phyloP scores from a whole-genome alignment of 1,140 invertebrate species.

The Drosophila obscura region DNA sequence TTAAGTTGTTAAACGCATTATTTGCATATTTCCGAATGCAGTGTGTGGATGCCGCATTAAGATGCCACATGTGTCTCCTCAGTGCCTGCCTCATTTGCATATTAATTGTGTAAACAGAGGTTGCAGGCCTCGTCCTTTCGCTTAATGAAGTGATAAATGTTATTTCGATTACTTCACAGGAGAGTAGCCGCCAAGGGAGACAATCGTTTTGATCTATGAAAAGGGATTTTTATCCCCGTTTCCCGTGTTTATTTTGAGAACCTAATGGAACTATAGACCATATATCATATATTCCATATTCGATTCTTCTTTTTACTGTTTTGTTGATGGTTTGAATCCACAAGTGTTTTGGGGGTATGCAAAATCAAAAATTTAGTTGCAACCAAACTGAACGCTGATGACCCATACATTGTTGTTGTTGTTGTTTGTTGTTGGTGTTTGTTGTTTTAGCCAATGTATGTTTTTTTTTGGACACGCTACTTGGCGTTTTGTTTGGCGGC shows the following conservation, averaged over 20 bases:
- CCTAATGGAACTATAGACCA: too few species aligned
- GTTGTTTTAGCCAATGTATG: slow-evolving; percentile 18
- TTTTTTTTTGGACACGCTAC: slow-evolving; percentile 71
- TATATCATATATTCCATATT: slow-evolving; percentile 5
- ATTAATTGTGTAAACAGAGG: slow-evolving; percentile 81
- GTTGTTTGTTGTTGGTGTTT: slow-evolving; percentile 49
- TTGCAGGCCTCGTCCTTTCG: slow-evolving; percentile 33
- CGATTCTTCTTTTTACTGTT: neutral
- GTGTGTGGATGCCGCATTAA: slow-evolving; percentile 59
- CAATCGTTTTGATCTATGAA: slow-evolving; percentile 47
- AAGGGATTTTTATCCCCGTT: slow-evolving; percentile 2
- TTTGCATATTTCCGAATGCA: slow-evolving; percentile 79
- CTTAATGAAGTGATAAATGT: slow-evolving; percentile 79
- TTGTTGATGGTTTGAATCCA: slow-evolving; percentile 6
- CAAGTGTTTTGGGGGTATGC: slow-evolving; percentile 30
- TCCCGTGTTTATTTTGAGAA: too few species aligned
- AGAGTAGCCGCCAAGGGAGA: slow-evolving; percentile 20
- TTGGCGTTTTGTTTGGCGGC: slow-evolving; percentile 56
- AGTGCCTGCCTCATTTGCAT: slow-evolving; percentile 68
- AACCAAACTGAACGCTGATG: slow-evolving; percentile 60
- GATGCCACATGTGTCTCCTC: slow-evolving; percentile 38
- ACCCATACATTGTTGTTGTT: slow-evolving; percentile 25
- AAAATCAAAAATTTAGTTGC: slow-evolving; percentile 56
- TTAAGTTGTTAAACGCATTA: slow-evolving; percentile 83
- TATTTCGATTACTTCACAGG: slow-evolving; percentile 38